Evolutionary conservation across 2,113 vertebrate species (phyloP).

Genomic region (Grammomys dolichurus): DNA sequence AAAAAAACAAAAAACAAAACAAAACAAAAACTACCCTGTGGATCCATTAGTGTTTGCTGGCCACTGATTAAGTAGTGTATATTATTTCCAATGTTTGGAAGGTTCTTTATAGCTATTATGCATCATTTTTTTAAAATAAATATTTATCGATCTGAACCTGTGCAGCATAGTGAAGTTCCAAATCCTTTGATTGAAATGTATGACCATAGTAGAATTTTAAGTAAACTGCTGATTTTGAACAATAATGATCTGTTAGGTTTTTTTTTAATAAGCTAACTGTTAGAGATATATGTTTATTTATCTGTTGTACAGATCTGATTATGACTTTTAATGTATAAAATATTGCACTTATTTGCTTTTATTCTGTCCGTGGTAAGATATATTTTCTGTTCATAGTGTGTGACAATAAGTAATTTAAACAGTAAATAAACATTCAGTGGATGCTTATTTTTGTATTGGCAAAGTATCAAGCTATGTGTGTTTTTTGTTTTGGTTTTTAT

Average conservation of each 20-base stretch:
- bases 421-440: slow-evolving; percentile 87
- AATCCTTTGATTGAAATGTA: slow-evolving; percentile 34
- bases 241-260: slow-evolving; percentile 54
- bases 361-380: slow-evolving; percentile 71
- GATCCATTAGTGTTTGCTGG: background rate
- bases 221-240: slow-evolving; percentile 66
- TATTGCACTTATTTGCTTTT: slow-evolving; percentile 81
- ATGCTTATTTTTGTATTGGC: slow-evolving; percentile 89
- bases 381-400: slow-evolving; percentile 79
- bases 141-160: slow-evolving; percentile 69
- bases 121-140: slow-evolving; percentile 34
- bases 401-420: slow-evolving; percentile 83
- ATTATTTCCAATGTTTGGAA: slow-evolving; percentile 78
- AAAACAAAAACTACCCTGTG: slow-evolving; percentile 31
- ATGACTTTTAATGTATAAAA: slow-evolving; percentile 77
- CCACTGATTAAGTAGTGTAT: slow-evolving; percentile 55
- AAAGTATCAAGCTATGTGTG: slow-evolving; percentile 78
- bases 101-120: slow-evolving; percentile 64
- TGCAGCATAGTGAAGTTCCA: slow-evolving; percentile 30
- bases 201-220: slow-evolving; percentile 47
- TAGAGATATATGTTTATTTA: slow-evolving; percentile 82
- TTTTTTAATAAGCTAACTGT: slow-evolving; percentile 80
- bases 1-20: too few species aligned
- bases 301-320: slow-evolving; percentile 83
- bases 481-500: background rate